Evolutionary conservation across 2,888 invertebrate species (phyloP), one percentile per base, ranked within the genome.

Genomic region (Ernsta delagoae): DNA sequence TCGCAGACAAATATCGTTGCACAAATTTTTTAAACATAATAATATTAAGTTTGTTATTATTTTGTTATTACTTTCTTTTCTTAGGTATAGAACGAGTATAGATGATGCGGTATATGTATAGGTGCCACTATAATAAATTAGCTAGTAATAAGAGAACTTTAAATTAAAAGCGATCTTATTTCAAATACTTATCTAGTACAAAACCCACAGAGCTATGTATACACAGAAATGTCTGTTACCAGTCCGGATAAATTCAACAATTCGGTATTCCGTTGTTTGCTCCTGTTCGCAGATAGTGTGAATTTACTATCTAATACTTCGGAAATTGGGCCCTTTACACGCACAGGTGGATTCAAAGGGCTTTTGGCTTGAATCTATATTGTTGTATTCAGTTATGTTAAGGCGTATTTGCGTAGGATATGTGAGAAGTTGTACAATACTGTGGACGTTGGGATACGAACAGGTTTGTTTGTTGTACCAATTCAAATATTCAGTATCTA

Each of bases 241-340:
- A 39, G n/a, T 31, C 24, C 43, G 63, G 8, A 11, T 36, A 9
- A 16, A 36, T 39, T 36, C 41, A 12, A 12, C 7, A 61, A 48
- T 60, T 34, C 8, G 9, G 60, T 1, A 53, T 53, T 12, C 7
- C 48, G 8, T 34, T 34, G 60, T 61, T 48, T 48, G 48, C n/a
- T 45, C 31, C n/a, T 31, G 60, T 61, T 61, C 12, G 34, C 12
- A 48, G 60, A 61, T 48, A 11, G 31, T 61, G 45, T 60, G 60
- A 48, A 61, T 61, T 61, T 61, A 48, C 45, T 61, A 48, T 48
- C 34, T 12, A 61, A 61, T 48, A 48, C 48, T 48, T 45, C 8
- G 60, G 24, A 31, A 61, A 48, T 53, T 8, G 24, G 50, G 50
- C 50, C 24, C 16, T 53, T 24, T 24, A 53, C 50, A 53, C 50